phyloP scores from a whole-genome alignment of 2,888 invertebrate species.

The Bugulina stolonifera region DNA sequence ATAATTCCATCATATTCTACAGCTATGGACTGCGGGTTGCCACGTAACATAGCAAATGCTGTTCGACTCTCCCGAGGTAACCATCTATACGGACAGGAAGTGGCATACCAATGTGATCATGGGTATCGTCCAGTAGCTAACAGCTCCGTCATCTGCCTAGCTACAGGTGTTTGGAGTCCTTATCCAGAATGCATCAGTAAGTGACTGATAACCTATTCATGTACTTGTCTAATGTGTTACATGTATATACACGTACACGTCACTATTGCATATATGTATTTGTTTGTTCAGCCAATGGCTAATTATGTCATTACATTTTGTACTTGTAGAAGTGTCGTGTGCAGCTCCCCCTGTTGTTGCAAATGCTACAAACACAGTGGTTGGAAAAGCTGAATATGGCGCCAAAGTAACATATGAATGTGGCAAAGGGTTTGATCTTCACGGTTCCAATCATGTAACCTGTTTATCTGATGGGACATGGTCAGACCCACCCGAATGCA shows the following conservation, averaged over 20 bases:
- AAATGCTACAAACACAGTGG: neutral
- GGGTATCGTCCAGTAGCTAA: neutral
- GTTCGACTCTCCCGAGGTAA: neutral
- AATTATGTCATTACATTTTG: too few relatives aligned
- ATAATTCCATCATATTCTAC: too few relatives aligned
- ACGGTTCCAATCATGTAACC: neutral
- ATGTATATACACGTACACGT: too few relatives aligned
- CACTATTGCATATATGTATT: too few relatives aligned
- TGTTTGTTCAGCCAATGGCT: too few relatives aligned
- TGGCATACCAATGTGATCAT: conserved; percentile 12
- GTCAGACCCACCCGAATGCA: neutral
- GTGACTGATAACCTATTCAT: too few relatives aligned
- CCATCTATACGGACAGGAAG: neutral
- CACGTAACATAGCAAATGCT: neutral
- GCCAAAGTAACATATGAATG: neutral
- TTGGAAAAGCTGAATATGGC: conserved; percentile 5
- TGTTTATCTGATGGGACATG: conserved; percentile 15
- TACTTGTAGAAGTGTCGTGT: conserved; percentile 10
- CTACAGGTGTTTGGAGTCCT: neutral
- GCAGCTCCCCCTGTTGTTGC: neutral
- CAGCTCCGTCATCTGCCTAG: neutral
- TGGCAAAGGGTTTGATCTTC: neutral
- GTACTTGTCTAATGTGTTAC: too few relatives aligned
- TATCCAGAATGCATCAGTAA: neutral
- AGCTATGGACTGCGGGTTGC: neutral